These are phyloP conservation scores for Timema cristinae DNA, from an alignment of 2,888 invertebrate genomes.

Conservation along the genomic window DNA sequence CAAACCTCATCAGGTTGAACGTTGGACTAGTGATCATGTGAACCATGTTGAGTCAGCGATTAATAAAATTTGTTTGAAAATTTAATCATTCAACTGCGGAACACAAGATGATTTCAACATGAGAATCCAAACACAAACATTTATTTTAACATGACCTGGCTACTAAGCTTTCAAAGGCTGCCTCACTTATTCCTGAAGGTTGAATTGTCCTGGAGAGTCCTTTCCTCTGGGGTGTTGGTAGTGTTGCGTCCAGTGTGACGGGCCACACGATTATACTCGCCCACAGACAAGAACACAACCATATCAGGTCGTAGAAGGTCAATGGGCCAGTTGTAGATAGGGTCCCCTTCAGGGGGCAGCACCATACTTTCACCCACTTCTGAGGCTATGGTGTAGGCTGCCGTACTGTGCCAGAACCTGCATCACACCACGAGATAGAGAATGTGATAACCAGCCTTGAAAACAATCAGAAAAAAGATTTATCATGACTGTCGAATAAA, in stretches of 20 bases:
- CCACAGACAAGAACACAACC: conserved; percentile 45
- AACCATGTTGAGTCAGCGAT: no score
- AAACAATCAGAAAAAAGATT: no score
- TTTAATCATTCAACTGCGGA: no score
- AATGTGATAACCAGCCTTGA: no score
- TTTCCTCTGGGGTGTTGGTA: conserved; percentile 9
- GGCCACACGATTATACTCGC: conserved; percentile 42
- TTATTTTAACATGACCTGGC: no score
- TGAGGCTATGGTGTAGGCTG: conserved; percentile 44
- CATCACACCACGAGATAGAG: conserved; percentile 14
- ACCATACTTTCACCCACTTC: conserved; percentile 39
- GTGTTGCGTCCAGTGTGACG: conserved; percentile 37
- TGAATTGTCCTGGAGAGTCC: not conserved
- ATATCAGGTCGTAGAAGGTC: conserved; percentile 47
- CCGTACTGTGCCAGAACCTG: conserved; percentile 50
- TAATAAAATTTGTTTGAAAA: no score
- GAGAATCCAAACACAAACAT: no score
- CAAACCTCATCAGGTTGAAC: no score
- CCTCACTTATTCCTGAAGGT: conserved; percentile 17
- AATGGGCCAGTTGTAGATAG: conserved; percentile 45
- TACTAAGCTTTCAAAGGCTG: not conserved
- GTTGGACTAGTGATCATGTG: no score
- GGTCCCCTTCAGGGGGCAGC: conserved; percentile 39
- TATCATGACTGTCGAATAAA: no score
- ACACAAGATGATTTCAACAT: no score